A percentile compares a stretch with the other conserved stretches of the same genome.
Evolutionary conservation across 1,140 invertebrate species (phyloP).

Genomic region (Apis laboriosa): DNA sequence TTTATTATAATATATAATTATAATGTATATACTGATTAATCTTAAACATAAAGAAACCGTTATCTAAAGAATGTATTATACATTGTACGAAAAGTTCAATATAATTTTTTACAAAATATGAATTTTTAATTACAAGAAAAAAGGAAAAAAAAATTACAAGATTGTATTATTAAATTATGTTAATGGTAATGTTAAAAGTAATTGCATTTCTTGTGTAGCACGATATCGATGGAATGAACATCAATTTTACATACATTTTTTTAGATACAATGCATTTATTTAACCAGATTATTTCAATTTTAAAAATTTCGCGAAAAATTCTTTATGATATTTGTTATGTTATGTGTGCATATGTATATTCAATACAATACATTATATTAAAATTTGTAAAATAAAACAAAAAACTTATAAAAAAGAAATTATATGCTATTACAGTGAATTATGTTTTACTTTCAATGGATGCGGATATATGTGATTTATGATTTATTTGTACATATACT

Average conservation of each 20-base stretch:
- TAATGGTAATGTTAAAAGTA: background rate
- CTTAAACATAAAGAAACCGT: slow-evolving; percentile 10
- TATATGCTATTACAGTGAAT: slow-evolving; percentile 34
- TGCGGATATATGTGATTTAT: slow-evolving; percentile 56
- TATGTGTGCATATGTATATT: background rate
- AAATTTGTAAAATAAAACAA: background rate
- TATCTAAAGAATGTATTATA: slow-evolving; percentile 50
- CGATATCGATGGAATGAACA: background rate
- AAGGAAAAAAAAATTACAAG: background rate
- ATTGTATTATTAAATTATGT: slow-evolving; percentile 17
- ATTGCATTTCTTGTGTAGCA: slow-evolving; percentile 14
- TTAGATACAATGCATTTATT: slow-evolving; percentile 18
- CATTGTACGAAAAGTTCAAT: slow-evolving; percentile 24
- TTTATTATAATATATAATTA: slow-evolving; percentile 2
- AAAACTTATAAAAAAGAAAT: background rate
- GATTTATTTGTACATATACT: slow-evolving; percentile 71
- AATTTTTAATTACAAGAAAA: slow-evolving; percentile 3
- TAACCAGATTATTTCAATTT: slow-evolving; percentile 6
- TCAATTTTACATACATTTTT: slow-evolving; percentile 5
- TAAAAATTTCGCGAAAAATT: background rate
- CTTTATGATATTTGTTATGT: background rate
- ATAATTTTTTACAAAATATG: slow-evolving; percentile 48
- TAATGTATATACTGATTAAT: slow-evolving; percentile 41
- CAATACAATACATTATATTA: background rate
- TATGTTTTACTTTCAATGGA: slow-evolving; percentile 48